Conservation (phyloP, 2,888 invertebrate genomes). For the Parnassius orleans region DNA sequence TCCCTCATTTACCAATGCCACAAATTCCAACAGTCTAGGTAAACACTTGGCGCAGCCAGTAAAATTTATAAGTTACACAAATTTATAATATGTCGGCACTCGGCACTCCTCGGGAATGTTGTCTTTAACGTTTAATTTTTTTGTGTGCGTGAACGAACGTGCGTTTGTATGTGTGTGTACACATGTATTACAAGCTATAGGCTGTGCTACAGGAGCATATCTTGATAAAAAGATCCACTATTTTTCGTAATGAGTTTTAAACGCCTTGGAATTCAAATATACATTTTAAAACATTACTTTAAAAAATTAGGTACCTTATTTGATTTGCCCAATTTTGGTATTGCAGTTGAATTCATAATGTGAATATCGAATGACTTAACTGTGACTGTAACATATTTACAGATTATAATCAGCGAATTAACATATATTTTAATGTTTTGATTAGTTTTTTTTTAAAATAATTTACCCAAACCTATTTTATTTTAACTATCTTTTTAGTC, state of each 20-base stretch:
- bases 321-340: too few relatives aligned
- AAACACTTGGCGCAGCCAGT: constrained; percentile 66
- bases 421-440: too few relatives aligned
- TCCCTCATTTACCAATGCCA: constrained; percentile 40
- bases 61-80: constrained; percentile 63
- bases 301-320: too few relatives aligned
- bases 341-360: too few relatives aligned
- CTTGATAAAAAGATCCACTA: constrained; percentile 15
- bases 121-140: constrained; percentile 57
- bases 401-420: too few relatives aligned
- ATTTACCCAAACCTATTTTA: too few relatives aligned
- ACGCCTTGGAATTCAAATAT: constrained; percentile 3
- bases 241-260: constrained; percentile 13
- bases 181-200: constrained; percentile 16
- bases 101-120: constrained; percentile 53
- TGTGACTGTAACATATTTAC: too few relatives aligned
- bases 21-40: constrained; percentile 57
- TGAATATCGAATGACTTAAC: too few relatives aligned
- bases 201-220: constrained; percentile 10
- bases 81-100: constrained; percentile 51
- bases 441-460: too few relatives aligned
- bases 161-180: constrained; percentile 14
- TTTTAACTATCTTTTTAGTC: too few relatives aligned
- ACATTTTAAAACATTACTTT: not conserved
- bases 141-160: constrained; percentile 32